Conservation (phyloP, 2,888 invertebrate species). For the Oscheius sp. region DNA sequence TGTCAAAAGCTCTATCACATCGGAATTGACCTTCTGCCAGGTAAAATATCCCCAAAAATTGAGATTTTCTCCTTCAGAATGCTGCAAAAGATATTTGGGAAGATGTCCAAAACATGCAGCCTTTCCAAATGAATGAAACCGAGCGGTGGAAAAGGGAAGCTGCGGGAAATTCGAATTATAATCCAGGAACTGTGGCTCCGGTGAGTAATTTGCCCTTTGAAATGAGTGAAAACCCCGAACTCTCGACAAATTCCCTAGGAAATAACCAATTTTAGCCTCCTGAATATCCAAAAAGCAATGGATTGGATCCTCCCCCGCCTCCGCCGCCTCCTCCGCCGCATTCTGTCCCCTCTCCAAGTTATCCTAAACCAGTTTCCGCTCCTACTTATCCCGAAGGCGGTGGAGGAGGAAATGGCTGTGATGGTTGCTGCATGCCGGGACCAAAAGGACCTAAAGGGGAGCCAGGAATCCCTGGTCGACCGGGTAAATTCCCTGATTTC, state of each 20-base stretch:
- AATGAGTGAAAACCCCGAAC: too few species aligned
- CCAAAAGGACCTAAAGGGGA: constrained; percentile 60
- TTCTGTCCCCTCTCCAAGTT: background rate
- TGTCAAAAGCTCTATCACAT: background rate
- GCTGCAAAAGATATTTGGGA: constrained; percentile 17
- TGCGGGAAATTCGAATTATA: background rate
- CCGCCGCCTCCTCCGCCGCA: background rate
- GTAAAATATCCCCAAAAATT: background rate
- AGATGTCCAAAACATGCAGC: constrained; percentile 12
- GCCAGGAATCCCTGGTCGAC: constrained; percentile 61
- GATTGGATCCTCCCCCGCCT: background rate
- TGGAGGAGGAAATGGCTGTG: constrained; percentile 12
- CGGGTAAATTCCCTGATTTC: background rate
- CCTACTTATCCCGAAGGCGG: constrained; percentile 5
- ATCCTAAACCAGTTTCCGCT: background rate
- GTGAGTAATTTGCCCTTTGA: too few species aligned
- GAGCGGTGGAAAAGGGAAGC: background rate
- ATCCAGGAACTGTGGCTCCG: too few species aligned
- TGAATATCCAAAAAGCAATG: background rate
- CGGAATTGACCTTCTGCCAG: background rate
- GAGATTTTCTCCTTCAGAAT: background rate
- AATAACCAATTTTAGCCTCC: too few species aligned
- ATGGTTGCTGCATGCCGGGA: constrained; percentile 38
- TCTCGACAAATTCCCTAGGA: too few species aligned
- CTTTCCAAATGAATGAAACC: background rate